phyloP scores from a whole-genome alignment of 2,113 vertebrate genomes.

The Hepsetus odoe region DNA sequence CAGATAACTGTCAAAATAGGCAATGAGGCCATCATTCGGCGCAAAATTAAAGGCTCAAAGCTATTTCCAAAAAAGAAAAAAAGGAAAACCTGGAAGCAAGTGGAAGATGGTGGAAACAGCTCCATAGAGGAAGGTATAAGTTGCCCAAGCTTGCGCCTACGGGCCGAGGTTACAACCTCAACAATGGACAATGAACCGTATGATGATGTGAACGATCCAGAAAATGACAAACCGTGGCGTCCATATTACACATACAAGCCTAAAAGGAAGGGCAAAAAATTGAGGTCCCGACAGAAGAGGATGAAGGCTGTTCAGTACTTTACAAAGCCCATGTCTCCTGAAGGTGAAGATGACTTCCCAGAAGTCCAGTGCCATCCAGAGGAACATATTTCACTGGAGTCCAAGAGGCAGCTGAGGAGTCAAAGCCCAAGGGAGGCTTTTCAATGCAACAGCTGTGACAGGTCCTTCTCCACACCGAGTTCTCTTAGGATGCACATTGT shows the following conservation, averaged over 20 bases:
- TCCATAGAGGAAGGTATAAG: slow-evolving; percentile 65
- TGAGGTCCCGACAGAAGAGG: slow-evolving; percentile 82
- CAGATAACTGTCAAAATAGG: slow-evolving; percentile 98
- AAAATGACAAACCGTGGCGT: slow-evolving; percentile 93
- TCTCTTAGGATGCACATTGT: slow-evolving; percentile 90
- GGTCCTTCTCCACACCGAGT: slow-evolving; percentile 87
- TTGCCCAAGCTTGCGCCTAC: slow-evolving; percentile 72
- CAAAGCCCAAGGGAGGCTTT: slow-evolving; percentile 78
- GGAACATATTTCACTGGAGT: slow-evolving; percentile 68
- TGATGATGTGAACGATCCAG: slow-evolving; percentile 89
- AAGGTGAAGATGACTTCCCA: slow-evolving; percentile 50
- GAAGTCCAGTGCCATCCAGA: slow-evolving; percentile 59
- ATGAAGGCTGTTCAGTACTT: slow-evolving; percentile 63
- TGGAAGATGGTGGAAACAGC: slow-evolving; percentile 47
- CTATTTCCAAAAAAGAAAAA: slow-evolving; percentile 86
- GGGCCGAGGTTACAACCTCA: slow-evolving; percentile 67
- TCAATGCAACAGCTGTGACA: slow-evolving; percentile 87
- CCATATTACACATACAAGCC: slow-evolving; percentile 98
- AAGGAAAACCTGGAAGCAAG: slow-evolving; percentile 67
- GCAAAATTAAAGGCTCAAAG: slow-evolving; percentile 91
- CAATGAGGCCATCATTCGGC: slow-evolving; percentile 92
- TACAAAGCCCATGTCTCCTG: slow-evolving; percentile 55
- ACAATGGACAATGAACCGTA: slow-evolving; percentile 76
- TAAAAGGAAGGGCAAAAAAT: slow-evolving; percentile 91
- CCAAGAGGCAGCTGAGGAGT: slow-evolving; percentile 74